Conservation (phyloP, 2,113 vertebrate genomes). For the Azemiops feae region DNA sequence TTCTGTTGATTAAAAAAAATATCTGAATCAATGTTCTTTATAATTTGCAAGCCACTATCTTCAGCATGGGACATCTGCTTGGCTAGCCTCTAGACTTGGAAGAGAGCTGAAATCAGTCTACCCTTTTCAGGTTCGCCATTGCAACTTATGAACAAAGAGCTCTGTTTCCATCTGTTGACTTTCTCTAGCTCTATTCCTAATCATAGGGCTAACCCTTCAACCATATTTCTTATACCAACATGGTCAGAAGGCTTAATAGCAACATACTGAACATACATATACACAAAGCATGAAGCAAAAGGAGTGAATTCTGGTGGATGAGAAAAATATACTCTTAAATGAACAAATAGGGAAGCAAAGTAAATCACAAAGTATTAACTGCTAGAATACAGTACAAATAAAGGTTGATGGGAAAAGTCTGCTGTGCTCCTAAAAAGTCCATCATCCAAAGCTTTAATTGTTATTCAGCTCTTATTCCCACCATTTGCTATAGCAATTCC, state of each 20-base stretch:
- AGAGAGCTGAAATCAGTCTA: not conserved
- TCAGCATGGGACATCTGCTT: not conserved
- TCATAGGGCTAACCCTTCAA: not conserved
- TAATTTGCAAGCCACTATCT: not conserved
- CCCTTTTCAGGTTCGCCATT: not conserved
- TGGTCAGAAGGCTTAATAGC: not conserved
- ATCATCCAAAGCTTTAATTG: slow-evolving; percentile 11
- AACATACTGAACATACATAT: not conserved
- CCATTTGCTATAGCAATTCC: slow-evolving; percentile 8
- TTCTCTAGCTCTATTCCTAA: not conserved
- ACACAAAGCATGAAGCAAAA: not conserved
- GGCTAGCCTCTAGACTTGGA: not conserved
- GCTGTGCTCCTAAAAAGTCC: not conserved
- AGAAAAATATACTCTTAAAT: not conserved
- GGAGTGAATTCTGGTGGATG: not conserved
- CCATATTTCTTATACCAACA: not conserved
- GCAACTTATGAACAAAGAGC: not conserved
- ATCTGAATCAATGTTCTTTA: not conserved
- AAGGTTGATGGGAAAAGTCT: not conserved
- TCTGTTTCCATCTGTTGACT: not conserved
- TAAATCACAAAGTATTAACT: not conserved
- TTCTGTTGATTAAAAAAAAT: not conserved
- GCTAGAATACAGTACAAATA: not conserved
- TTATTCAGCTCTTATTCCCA: slow-evolving; percentile 13
- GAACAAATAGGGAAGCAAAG: not conserved